Conservation (phyloP, 2,113 vertebrate species). For the Calypte anna region DNA sequence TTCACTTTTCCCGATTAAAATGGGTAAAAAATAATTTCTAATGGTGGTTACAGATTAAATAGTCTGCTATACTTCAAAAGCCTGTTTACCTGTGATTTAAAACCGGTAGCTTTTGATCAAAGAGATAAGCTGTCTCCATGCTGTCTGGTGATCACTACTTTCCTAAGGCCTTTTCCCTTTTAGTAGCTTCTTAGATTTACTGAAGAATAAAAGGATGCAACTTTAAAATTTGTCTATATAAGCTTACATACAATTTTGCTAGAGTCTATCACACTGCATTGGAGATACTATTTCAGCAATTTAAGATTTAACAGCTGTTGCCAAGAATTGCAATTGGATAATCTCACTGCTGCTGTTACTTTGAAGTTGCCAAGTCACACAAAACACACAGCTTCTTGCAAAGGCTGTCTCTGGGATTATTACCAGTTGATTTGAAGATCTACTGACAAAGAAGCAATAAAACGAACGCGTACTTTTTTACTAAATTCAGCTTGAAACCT, state of each 20-base stretch:
- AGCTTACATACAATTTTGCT: background rate
- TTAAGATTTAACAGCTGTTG: constrained; percentile 55
- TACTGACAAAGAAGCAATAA: background rate
- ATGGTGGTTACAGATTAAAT: constrained; percentile 43
- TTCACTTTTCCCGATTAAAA: constrained; percentile 42
- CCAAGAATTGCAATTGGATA: constrained; percentile 16
- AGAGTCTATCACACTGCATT: background rate
- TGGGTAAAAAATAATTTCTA: background rate
- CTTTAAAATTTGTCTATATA: background rate
- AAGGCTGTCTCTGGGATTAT: background rate
- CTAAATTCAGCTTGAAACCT: background rate
- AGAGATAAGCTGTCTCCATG: constrained; percentile 72
- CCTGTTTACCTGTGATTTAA: constrained; percentile 74
- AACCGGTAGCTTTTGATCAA: constrained; percentile 61
- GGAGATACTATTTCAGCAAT: constrained; percentile 40
- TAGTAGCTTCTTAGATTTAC: background rate
- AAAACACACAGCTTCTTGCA: background rate
- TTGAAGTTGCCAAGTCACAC: constrained; percentile 42
- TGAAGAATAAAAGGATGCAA: background rate
- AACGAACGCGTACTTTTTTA: background rate
- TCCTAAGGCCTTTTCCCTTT: background rate
- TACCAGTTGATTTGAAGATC: background rate
- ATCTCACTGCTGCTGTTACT: background rate
- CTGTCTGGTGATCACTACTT: constrained; percentile 55
- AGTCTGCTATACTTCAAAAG: constrained; percentile 42